Percentiles rank a stretch among this genome's conserved stretches.
Conservation (phyloP, 2,888 invertebrate genomes). For the Harpagoxenus sublaevis region DNA sequence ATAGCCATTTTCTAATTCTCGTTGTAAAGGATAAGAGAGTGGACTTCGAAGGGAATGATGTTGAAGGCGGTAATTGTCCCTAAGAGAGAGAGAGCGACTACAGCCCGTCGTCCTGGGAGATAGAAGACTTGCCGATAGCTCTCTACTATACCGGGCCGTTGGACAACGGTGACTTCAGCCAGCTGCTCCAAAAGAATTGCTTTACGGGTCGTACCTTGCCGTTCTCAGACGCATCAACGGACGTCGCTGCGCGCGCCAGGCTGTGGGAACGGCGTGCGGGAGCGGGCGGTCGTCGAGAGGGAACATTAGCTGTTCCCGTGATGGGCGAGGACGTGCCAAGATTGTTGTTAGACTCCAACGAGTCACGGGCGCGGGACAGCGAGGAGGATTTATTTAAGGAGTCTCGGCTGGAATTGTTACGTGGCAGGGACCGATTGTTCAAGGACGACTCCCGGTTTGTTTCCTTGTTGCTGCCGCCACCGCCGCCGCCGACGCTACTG, state of each 20-base stretch:
- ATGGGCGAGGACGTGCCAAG: conserved; percentile 77
- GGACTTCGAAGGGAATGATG: conserved; percentile 29
- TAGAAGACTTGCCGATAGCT: conserved; percentile 58
- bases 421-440: conserved; percentile 81
- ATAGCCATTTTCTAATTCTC: background rate
- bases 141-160: conserved; percentile 87
- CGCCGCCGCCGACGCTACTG: conserved; percentile 58
- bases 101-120: conserved; percentile 63
- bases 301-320: conserved; percentile 72
- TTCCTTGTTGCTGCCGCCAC: conserved; percentile 75
- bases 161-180: conserved; percentile 88
- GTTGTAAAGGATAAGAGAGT: background rate
- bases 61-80: conserved; percentile 64
- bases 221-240: conserved; percentile 85
- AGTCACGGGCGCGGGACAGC: conserved; percentile 83
- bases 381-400: conserved; percentile 83
- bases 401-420: conserved; percentile 83
- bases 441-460: conserved; percentile 79
- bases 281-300: conserved; percentile 85
- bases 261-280: conserved; percentile 84
- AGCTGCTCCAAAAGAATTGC: conserved; percentile 91
- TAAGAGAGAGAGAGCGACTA: conserved; percentile 70
- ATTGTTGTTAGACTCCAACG: conserved; percentile 81
- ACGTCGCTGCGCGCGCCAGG: conserved; percentile 81
- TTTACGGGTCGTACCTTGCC: conserved; percentile 91